Evolutionary conservation across 2,797 vertebrate genomes (phyloP).

Genomic region (Mustela erminea): DNA sequence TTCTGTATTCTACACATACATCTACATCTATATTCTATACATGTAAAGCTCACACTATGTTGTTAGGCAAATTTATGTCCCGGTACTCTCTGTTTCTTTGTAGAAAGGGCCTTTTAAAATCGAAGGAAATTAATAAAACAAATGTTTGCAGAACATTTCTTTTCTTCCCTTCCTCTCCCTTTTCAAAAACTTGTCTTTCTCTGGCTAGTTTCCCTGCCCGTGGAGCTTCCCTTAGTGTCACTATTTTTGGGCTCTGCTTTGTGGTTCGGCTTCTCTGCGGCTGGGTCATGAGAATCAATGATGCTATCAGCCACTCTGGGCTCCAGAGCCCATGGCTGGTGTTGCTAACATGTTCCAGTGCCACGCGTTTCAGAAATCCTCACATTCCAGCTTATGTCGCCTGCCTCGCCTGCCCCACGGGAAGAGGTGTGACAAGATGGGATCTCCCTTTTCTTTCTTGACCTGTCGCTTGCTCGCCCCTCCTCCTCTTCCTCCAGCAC

Average conservation of each 20-base stretch:
- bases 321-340: not conserved
- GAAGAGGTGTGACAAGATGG: not conserved
- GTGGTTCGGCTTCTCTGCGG: not conserved
- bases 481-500: not conserved
- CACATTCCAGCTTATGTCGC: not conserved
- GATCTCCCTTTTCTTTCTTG: not conserved
- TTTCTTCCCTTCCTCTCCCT: not conserved
- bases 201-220: not conserved
- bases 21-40: too few species aligned
- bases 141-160: not conserved
- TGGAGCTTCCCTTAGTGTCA: not conserved
- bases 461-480: not conserved
- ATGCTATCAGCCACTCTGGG: not conserved
- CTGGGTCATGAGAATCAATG: not conserved
- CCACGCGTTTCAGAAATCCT: not conserved
- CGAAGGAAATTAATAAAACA: conserved; percentile 24
- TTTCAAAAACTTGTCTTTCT: not conserved
- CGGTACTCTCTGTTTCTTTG: not conserved
- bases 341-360: conserved; percentile 54
- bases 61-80: not conserved
- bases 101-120: conserved; percentile 16
- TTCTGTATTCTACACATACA: not conserved
- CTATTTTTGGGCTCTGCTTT: not conserved
- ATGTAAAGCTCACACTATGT: not conserved
- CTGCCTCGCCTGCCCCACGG: not conserved